Evolutionary conservation across 2,888 invertebrate species (phyloP), one percentile per base, ranked within the genome.

Genomic region (Plemyria rubiginata): DNA sequence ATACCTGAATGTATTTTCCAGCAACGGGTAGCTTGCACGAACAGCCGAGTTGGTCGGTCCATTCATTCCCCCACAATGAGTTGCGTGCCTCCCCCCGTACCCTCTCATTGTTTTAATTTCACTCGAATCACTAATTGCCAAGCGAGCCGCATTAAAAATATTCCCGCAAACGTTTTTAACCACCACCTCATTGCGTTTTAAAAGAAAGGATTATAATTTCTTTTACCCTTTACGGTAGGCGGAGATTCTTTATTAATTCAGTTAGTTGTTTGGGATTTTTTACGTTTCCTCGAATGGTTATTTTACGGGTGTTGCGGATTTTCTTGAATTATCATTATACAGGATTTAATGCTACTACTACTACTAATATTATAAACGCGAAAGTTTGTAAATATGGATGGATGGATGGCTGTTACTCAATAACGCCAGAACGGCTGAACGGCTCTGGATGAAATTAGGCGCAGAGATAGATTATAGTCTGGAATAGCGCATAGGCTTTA

Each of bases 141-240:
- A 80, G 82, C 85, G 81, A 83, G 85, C 77, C 82, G 86, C 86
- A 85, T 89, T 90, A 88, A 86, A 88, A 88, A 89, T 89, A 86
- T 85, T 84, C 85, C 90, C 86, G 79, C 89, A 88, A 90, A 88
- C 89, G 87, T 86, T 90, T 88, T 87, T 87, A 90, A 88, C 88
- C 87, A 87, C 90, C 91, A 90, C 87, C 90, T 90, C 92, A 91
- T 89, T 91, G 92, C 92, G 90, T 91, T 92, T 91, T 91, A 90
- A 90, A 91, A 90, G 88, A 92, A 92, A 89, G 87, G 92, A 91
- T 92, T 91, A 91, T 91, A 90, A 91, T 90, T 90, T 86, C 88
- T 84, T 85, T 83, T 82, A 79, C 84, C 85, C 76, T 76, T 85
- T 76, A 76, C 73, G 65, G 79, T 79, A 79, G 79, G 83, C 80